These are phyloP conservation scores for Myrmecophaga tridactyla DNA, from an alignment of 2,113 vertebrate genomes.

Conservation along the genomic window DNA sequence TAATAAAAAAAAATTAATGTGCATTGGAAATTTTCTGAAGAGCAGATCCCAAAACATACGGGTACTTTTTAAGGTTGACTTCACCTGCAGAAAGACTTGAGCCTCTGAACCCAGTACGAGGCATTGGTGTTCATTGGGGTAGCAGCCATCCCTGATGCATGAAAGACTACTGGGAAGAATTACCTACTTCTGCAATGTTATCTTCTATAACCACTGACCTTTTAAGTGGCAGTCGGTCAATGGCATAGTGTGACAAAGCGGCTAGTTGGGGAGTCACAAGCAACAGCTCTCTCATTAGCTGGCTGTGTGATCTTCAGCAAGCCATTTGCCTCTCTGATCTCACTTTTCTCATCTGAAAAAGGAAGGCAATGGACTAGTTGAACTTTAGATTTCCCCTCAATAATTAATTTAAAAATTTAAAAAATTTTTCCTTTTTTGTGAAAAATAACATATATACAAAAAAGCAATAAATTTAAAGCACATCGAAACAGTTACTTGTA, in stretches of 20 bases:
- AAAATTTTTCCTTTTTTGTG: no score
- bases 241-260: neutral
- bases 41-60: neutral
- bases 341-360: conserved; percentile 8
- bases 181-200: neutral
- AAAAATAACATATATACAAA: no score
- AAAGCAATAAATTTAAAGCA: no score
- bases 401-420: no score
- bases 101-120: neutral
- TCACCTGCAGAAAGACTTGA: neutral
- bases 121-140: neutral
- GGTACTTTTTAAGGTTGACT: neutral
- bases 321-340: neutral
- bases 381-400: conserved; percentile 55
- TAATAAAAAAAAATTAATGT: neutral
- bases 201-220: neutral
- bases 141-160: no score
- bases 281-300: neutral
- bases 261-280: neutral
- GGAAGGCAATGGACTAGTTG: neutral
- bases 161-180: neutral
- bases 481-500: no score
- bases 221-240: neutral
- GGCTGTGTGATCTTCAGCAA: conserved; percentile 26
- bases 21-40: neutral